Percentiles rank a stretch among this genome's conserved stretches.
Conservation (phyloP, 2,888 invertebrate species). For the Idaea aversata region DNA sequence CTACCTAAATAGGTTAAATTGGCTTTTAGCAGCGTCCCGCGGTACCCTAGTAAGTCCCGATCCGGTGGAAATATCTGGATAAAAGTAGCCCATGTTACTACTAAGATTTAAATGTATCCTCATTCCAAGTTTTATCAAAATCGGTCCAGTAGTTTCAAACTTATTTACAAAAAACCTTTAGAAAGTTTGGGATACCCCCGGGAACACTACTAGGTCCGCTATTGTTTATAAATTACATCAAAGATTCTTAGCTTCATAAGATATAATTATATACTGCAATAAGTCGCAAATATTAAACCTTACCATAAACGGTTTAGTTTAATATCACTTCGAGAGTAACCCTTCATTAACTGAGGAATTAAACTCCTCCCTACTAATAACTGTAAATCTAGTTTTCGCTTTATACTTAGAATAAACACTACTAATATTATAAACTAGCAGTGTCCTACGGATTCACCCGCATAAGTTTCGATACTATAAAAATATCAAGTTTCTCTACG, state of each 20-base stretch:
- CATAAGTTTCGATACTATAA: no score
- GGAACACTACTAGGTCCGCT: neutral
- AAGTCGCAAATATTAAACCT: neutral
- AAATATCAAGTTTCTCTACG: no score
- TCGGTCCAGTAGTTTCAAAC: no score
- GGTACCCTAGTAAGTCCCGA: no score
- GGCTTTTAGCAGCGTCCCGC: no score
- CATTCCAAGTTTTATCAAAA: no score
- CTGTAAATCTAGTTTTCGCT: neutral
- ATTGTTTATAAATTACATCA: neutral
- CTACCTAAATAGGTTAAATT: no score
- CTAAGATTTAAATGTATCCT: no score
- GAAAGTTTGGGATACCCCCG: neutral
- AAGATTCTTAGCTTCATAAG: neutral
- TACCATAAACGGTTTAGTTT: neutral
- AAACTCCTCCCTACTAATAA: neutral
- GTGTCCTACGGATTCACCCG: no score
- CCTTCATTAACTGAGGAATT: neutral
- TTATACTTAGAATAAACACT: neutral
- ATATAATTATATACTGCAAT: neutral
- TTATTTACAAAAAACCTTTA: neutral
- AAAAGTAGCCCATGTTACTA: no score
- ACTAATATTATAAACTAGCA: no score
- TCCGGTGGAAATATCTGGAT: no score
- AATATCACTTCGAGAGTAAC: neutral